phyloP scores from a whole-genome alignment of 2,113 vertebrate genomes.

The Tringa solitaria region DNA sequence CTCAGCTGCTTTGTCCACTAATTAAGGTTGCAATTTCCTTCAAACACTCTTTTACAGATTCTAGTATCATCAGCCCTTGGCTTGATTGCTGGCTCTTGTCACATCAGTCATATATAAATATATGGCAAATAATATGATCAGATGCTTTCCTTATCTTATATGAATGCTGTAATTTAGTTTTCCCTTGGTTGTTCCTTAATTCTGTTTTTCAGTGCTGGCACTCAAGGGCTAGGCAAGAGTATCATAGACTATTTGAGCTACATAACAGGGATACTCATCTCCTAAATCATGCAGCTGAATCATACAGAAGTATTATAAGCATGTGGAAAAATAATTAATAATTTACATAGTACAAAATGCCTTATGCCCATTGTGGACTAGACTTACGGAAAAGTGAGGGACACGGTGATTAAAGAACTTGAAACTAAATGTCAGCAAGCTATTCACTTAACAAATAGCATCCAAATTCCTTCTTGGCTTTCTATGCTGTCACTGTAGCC shows the following conservation, averaged over 20 bases:
- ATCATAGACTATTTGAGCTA: neutral
- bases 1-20: neutral
- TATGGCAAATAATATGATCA: neutral
- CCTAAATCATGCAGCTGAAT: neutral
- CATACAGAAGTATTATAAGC: neutral
- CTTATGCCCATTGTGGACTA: slow-evolving; percentile 11
- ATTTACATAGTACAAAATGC: slow-evolving; percentile 58
- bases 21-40: neutral
- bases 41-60: neutral
- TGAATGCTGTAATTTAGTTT: neutral
- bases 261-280: neutral
- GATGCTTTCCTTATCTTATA: neutral
- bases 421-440: slow-evolving; percentile 12
- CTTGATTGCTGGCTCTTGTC: neutral
- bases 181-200: neutral
- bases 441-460: neutral
- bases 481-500: neutral
- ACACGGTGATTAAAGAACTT: neutral
- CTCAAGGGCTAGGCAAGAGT: neutral
- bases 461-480: neutral
- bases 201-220: neutral
- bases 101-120: neutral
- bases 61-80: neutral
- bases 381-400: slow-evolving; percentile 6
- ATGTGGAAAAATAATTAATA: slow-evolving; percentile 8